Conservation (phyloP, 2,888 invertebrate species). For the Caenorhabditis japonica region DNA sequence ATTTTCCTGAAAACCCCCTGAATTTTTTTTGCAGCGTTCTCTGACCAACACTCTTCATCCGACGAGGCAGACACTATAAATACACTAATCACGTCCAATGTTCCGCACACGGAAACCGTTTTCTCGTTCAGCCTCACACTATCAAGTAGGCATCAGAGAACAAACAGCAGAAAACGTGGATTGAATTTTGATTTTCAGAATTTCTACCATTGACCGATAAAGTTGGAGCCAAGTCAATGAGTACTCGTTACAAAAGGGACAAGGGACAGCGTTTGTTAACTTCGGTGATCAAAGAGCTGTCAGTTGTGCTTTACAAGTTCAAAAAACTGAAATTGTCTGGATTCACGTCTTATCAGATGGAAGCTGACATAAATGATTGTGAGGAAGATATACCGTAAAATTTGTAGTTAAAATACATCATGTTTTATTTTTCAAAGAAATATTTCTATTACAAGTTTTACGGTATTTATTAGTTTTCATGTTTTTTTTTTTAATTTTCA, state of each 20-base stretch:
- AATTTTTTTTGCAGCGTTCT: conserved; percentile 52
- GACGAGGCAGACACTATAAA: conserved; percentile 44
- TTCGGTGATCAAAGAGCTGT: conserved; percentile 58
- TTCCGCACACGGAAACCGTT: conserved; percentile 62
- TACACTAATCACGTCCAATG: conserved; percentile 55
- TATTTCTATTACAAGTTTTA: too few species aligned
- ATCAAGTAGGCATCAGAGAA: conserved; percentile 29
- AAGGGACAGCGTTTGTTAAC: conserved; percentile 53
- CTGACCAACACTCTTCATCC: conserved; percentile 48
- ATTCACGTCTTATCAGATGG: conserved; percentile 24
- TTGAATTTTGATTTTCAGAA: conserved; percentile 41
- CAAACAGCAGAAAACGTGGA: not conserved
- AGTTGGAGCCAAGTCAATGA: conserved; percentile 8
- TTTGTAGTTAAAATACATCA: too few species aligned
- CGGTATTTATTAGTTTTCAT: too few species aligned
- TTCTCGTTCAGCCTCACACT: conserved; percentile 66
- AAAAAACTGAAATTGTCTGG: conserved; percentile 34
- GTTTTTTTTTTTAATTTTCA: conserved; percentile 29
- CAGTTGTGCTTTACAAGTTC: conserved; percentile 60
- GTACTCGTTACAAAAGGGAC: conserved; percentile 31
- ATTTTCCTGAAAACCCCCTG: not conserved
- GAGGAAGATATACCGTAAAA: not conserved
- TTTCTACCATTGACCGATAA: conserved; percentile 49
- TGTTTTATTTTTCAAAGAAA: too few species aligned
- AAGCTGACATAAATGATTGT: conserved; percentile 44